phyloP scores from a whole-genome alignment of 1,140 invertebrate species.

The Eumeta japonica region DNA sequence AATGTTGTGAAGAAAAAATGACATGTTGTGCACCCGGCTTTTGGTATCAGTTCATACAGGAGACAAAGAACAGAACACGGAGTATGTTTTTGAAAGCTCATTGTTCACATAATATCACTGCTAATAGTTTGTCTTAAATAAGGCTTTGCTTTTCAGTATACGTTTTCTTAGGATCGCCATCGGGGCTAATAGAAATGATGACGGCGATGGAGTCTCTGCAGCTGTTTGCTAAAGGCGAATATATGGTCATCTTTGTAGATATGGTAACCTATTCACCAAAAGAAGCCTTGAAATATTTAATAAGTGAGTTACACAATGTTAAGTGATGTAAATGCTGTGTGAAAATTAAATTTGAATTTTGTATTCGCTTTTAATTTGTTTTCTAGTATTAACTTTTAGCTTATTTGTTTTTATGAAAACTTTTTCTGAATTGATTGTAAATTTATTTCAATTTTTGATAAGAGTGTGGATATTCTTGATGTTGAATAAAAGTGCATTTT shows the following conservation, averaged over 20 bases:
- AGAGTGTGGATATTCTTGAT: too few species aligned
- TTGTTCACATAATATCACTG: too few species aligned
- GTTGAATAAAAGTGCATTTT: too few species aligned
- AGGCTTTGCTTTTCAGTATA: slow-evolving; percentile 71
- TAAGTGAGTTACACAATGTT: slow-evolving; percentile 76
- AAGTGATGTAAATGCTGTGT: too few species aligned
- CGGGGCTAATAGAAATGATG: slow-evolving; percentile 86
- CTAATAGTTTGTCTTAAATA: neutral
- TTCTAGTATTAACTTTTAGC: too few species aligned
- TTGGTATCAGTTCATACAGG: slow-evolving; percentile 84
- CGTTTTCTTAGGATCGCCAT: slow-evolving; percentile 82
- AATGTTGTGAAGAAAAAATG: slow-evolving; percentile 73
- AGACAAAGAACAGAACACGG: slow-evolving; percentile 84
- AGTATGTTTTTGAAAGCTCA: too few species aligned
- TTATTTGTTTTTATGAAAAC: too few species aligned
- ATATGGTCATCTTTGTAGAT: slow-evolving; percentile 93
- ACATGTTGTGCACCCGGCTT: slow-evolving; percentile 71
- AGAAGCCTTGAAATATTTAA: slow-evolving; percentile 82
- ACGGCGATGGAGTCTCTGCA: slow-evolving; percentile 82
- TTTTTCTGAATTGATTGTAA: too few species aligned
- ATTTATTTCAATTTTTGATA: too few species aligned
- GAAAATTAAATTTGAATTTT: too few species aligned
- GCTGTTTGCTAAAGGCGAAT: slow-evolving; percentile 86
- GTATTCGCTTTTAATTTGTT: too few species aligned
- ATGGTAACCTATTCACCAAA: slow-evolving; percentile 79